A percentile compares a stretch with the other conserved stretches of the same genome.
Conservation (phyloP, 2,888 invertebrate species). For the Pyrgus malvae region DNA sequence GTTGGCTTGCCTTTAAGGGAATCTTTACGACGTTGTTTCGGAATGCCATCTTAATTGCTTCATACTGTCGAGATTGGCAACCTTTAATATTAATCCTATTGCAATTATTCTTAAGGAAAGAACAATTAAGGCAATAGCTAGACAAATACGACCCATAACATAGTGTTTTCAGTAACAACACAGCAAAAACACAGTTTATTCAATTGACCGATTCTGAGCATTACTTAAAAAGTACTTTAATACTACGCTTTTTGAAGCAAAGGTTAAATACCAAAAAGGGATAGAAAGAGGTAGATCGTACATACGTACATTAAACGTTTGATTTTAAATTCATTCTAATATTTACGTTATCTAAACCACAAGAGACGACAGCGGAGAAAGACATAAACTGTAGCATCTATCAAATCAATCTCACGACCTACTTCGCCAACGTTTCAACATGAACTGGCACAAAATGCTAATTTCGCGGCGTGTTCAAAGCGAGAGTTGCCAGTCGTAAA, state of each 20-base stretch:
- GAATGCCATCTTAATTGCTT: not conserved
- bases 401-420: slow-evolving; percentile 7
- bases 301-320: no score
- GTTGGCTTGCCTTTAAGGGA: not conserved
- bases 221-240: no score
- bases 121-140: no score
- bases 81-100: not conserved
- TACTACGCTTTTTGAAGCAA: no score
- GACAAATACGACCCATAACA: no score
- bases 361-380: not conserved
- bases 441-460: not conserved
- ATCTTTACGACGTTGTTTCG: not conserved
- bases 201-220: no score
- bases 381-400: slow-evolving; percentile 1
- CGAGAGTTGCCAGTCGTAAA: slow-evolving; percentile 11
- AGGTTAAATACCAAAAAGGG: no score
- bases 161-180: no score
- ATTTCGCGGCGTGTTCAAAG: not conserved
- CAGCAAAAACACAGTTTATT: no score
- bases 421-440: slow-evolving; percentile 6
- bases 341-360: not conserved
- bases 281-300: no score
- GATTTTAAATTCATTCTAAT: not conserved
- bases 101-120: not conserved
- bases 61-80: not conserved